Evolutionary conservation across 2,888 invertebrate genomes (phyloP).

Genomic region (Lycaena phlaeas): DNA sequence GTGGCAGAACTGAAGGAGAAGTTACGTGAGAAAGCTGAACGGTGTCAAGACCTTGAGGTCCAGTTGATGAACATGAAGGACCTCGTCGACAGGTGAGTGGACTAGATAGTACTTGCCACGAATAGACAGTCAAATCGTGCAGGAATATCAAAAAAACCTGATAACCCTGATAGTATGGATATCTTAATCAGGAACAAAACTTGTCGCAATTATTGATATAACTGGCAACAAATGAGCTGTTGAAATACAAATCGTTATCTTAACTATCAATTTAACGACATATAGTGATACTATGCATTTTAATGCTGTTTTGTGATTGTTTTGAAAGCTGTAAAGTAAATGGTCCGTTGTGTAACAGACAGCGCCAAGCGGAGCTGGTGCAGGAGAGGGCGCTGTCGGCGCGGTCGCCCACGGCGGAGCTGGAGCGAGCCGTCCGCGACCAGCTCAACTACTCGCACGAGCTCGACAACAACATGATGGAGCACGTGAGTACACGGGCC

Average conservation of each 20-base stretch:
- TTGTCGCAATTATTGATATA: no score
- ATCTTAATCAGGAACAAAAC: slow-evolving; percentile 10
- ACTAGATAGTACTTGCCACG: no score
- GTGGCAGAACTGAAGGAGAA: slow-evolving; percentile 57
- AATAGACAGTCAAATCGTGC: no score
- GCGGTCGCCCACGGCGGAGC: slow-evolving; percentile 58
- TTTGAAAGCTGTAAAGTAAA: no score
- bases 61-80: slow-evolving; percentile 61
- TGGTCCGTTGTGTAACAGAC: no score
- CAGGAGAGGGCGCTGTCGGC: slow-evolving; percentile 14
- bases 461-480: slow-evolving; percentile 56
- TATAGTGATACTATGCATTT: no score
- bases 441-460: slow-evolving; percentile 57
- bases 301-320: no score
- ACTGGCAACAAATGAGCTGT: no score
- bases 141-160: no score
- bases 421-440: slow-evolving; percentile 52
- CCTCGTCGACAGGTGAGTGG: slow-evolving; percentile 53
- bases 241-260: no score
- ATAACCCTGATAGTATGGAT: slow-evolving; percentile 21
- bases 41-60: slow-evolving; percentile 57
- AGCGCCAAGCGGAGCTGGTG: slow-evolving; percentile 20
- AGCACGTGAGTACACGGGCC: slow-evolving; percentile 35
- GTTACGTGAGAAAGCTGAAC: slow-evolving; percentile 47
- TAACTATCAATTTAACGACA: no score